These are phyloP conservation scores for Solea senegalensis DNA, from an alignment of 2,113 vertebrate genomes.

Conservation along the genomic window DNA sequence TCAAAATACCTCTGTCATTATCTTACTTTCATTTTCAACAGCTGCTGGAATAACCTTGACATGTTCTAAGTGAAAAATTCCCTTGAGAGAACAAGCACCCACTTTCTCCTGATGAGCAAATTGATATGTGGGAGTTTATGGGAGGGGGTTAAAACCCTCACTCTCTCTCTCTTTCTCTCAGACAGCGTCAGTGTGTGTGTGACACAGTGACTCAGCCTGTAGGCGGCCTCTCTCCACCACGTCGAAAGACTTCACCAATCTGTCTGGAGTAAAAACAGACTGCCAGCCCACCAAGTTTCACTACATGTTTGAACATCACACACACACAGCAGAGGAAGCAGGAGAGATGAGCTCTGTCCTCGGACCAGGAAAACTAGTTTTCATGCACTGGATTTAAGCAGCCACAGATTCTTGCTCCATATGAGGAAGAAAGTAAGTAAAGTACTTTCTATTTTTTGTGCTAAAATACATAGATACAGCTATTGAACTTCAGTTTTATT, in stretches of 20 bases:
- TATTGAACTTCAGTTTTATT: background rate
- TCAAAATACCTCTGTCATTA: background rate
- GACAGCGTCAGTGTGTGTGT: slow-evolving; percentile 71
- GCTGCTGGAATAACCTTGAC: slow-evolving; percentile 55
- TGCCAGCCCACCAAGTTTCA: slow-evolving; percentile 68
- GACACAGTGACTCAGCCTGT: slow-evolving; percentile 78
- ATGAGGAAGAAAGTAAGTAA: slow-evolving; percentile 80
- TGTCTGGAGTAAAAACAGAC: slow-evolving; percentile 70
- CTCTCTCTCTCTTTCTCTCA: slow-evolving; percentile 32
- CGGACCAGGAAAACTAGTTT: slow-evolving; percentile 41
- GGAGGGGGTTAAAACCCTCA: slow-evolving; percentile 1
- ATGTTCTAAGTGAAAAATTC: slow-evolving; percentile 51
- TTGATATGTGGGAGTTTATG: slow-evolving; percentile 72
- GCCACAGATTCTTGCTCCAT: slow-evolving; percentile 70
- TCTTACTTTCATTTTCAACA: slow-evolving; percentile 39
- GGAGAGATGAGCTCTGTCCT: slow-evolving; percentile 47
- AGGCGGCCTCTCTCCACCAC: slow-evolving; percentile 74
- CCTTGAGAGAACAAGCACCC: slow-evolving; percentile 57
- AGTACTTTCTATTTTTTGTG: background rate
- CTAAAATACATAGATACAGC: background rate
- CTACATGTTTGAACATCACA: slow-evolving; percentile 52
- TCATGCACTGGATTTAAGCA: slow-evolving; percentile 63
- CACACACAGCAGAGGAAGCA: background rate
- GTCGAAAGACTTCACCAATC: slow-evolving; percentile 67
- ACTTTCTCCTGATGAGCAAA: slow-evolving; percentile 65